phyloP scores from a whole-genome alignment of 1,140 invertebrate genomes.

The Micrasema minimum region DNA sequence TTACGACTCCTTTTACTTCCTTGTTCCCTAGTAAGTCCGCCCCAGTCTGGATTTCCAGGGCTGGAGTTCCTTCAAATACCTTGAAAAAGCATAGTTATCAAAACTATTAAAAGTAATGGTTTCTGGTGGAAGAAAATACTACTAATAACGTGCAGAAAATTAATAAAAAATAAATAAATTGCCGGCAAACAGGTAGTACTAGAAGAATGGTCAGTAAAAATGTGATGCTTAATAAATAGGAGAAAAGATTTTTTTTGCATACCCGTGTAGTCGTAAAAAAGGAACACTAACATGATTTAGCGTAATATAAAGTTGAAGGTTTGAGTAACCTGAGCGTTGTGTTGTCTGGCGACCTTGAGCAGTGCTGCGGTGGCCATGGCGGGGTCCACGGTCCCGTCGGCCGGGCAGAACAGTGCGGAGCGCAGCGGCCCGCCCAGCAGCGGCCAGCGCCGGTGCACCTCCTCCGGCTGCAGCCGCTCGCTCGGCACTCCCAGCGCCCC shows the following conservation, averaged over 20 bases:
- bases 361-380: conserved; percentile 81
- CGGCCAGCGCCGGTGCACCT: conserved; percentile 83
- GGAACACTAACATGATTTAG: too few species aligned
- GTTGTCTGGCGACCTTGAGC: conserved; percentile 73
- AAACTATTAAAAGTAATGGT: too few species aligned
- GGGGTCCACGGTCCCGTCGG: conserved; percentile 86
- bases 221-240: too few species aligned
- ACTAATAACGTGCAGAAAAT: too few species aligned
- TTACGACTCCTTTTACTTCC: conserved; percentile 80
- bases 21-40: conserved; percentile 73
- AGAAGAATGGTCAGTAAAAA: too few species aligned
- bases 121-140: too few species aligned
- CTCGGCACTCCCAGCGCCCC: conserved; percentile 82
- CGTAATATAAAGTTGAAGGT: conserved; percentile 43
- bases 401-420: conserved; percentile 82
- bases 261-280: too few species aligned
- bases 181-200: too few species aligned
- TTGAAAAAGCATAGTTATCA: too few species aligned
- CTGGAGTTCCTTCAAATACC: conserved; percentile 81
- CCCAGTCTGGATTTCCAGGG: conserved; percentile 73
- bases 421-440: conserved; percentile 79
- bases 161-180: too few species aligned
- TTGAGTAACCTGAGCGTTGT: conserved; percentile 75
- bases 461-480: conserved; percentile 74
- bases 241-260: too few species aligned